Evolutionary conservation across 2,113 vertebrate species (phyloP), one percentile per base, ranked within the genome.

Genomic region (Pandion haliaetus): DNA sequence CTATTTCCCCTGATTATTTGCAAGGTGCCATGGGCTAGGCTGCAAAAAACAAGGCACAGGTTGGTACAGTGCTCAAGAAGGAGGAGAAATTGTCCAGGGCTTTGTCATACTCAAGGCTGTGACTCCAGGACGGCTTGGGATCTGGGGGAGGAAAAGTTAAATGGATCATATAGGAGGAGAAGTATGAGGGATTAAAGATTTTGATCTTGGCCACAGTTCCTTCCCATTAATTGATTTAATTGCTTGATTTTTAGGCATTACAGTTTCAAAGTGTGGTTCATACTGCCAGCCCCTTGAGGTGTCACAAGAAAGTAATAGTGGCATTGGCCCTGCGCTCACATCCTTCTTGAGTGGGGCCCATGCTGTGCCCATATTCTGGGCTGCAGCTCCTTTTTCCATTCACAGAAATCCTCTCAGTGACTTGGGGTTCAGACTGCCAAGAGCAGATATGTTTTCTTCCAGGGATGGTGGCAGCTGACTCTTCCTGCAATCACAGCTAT

Each of bases 271-370:
- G 21, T 76, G 25, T 86, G 44, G 34, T 82, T 90, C 7, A 4
- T 54, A 29, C 31, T 85, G 18, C 36, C 55, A 80, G 28, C 36
- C n/a, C 20, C 42, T 57, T 69, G 86, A 76, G 47, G 31, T 73
- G 34, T 82, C 36, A 55, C 23, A 69, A 72, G 72, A 52, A 52
- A n/a, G 17, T 52, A 52, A 8, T 28, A 62, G 18, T 36, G 24
- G 9, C 3, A 0, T 17, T 10, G 10, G 45, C 8, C 31, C 29
- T 5, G 3, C 0, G 1, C 18, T 24, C 0, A 0, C 2, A 2
- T 69, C 34, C 20, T 82, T 66, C 57, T 58, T 55, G 44, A 90
- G 50, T 14, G 19, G 42, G 54, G 29, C 25, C 13, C 2, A 2
- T 62, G 23, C 15, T 67, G 34, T 79, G 61, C 16, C 65, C 2